These are phyloP conservation scores for Xiphophorus couchianus DNA, from an alignment of 2,113 vertebrate species.

Conservation along the genomic window DNA sequence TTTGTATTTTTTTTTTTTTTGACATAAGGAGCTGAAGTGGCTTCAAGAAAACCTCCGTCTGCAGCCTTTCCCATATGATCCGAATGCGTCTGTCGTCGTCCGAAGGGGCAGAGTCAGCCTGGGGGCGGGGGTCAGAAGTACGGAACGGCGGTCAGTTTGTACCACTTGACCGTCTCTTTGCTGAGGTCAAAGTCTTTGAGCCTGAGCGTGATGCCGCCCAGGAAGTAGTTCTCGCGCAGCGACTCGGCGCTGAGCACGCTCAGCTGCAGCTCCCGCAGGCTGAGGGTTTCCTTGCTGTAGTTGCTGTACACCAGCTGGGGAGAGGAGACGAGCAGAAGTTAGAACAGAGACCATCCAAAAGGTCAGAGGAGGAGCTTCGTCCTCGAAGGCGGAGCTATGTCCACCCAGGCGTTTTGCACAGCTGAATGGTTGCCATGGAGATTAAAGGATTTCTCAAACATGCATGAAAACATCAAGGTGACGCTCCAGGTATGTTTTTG, in stretches of 20 bases:
- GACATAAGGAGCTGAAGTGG: conserved; percentile 27
- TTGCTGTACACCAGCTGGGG: conserved; percentile 93
- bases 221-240: conserved; percentile 94
- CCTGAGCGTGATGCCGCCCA: conserved; percentile 91
- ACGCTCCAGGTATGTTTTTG: too few species aligned
- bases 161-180: conserved; percentile 96
- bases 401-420: too few species aligned
- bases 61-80: conserved; percentile 28
- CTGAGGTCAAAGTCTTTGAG: conserved; percentile 96
- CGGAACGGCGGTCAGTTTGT: conserved; percentile 89
- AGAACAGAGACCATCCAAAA: neutral
- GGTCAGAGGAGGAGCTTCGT: too few species aligned
- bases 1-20: neutral
- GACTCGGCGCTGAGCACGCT: conserved; percentile 97
- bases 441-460: too few species aligned
- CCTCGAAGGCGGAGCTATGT: too few species aligned
- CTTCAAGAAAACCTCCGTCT: conserved; percentile 38
- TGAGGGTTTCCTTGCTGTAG: conserved; percentile 92
- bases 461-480: too few species aligned
- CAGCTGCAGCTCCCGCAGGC: conserved; percentile 91
- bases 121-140: conserved; percentile 78
- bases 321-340: conserved; percentile 22
- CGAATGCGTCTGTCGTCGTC: conserved; percentile 32
- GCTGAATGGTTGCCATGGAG: too few species aligned
- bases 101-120: conserved; percentile 6